A percentile compares a stretch with the other conserved stretches of the same genome.
These are phyloP conservation scores for Augiades crinisus DNA, from an alignment of 2,888 invertebrate species.

Conservation along the genomic window DNA sequence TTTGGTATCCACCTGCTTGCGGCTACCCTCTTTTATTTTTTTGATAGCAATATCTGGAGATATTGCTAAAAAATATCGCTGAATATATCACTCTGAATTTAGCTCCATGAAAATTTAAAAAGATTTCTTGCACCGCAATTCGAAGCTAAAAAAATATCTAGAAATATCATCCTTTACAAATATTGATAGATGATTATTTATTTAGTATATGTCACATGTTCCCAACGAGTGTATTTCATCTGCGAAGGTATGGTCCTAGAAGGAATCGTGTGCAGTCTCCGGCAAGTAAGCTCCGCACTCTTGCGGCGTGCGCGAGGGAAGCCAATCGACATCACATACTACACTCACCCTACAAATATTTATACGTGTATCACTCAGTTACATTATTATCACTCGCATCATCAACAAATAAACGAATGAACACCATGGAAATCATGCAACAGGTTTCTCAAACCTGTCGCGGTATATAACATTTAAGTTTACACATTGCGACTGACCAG, in stretches of 20 bases:
- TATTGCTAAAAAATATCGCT: too few relatives aligned
- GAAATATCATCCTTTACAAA: too few relatives aligned
- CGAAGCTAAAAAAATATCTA: too few relatives aligned
- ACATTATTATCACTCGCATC: neutral
- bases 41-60: too few relatives aligned
- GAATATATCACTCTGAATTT: too few relatives aligned
- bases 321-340: slow-evolving; percentile 41
- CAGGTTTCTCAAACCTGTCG: slow-evolving; percentile 18
- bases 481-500: slow-evolving; percentile 12
- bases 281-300: slow-evolving; percentile 58
- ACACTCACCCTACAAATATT: neutral
- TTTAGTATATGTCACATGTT: slow-evolving; percentile 7
- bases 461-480: neutral
- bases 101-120: too few relatives aligned
- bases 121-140: too few relatives aligned
- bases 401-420: slow-evolving; percentile 32
- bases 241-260: slow-evolving; percentile 11
- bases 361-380: slow-evolving; percentile 2
- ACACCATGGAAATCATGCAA: slow-evolving; percentile 23
- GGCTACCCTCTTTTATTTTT: too few relatives aligned
- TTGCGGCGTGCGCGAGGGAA: slow-evolving; percentile 39
- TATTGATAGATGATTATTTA: too few relatives aligned
- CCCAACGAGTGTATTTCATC: slow-evolving; percentile 40
- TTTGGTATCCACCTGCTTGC: too few relatives aligned
- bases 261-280: slow-evolving; percentile 44